Conservation (phyloP, 2,888 invertebrate species). For the Branchipolynoe longqiensis region DNA sequence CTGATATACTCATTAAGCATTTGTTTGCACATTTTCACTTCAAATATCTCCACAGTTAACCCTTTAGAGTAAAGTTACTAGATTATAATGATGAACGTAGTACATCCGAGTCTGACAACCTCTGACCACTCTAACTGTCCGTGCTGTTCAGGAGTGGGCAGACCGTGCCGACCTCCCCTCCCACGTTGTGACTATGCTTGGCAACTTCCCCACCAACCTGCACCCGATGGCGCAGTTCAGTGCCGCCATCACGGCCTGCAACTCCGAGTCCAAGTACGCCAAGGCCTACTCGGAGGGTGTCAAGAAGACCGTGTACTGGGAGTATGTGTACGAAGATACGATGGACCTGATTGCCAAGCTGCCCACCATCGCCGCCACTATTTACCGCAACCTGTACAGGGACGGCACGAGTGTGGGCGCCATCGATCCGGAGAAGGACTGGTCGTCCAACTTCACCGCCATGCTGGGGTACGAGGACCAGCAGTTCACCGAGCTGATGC, state of each 20-base stretch:
- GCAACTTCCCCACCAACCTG: conserved; percentile 92
- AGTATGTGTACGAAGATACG: conserved; percentile 94
- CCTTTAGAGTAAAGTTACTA: too few relatives aligned
- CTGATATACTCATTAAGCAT: too few relatives aligned
- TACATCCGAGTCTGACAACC: too few relatives aligned
- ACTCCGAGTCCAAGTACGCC: conserved; percentile 95
- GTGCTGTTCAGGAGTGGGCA: conserved; percentile 91
- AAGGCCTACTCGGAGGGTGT: conserved; percentile 94
- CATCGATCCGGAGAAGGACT: conserved; percentile 94
- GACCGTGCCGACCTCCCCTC: conserved; percentile 92
- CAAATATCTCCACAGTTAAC: too few relatives aligned
- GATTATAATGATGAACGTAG: too few relatives aligned
- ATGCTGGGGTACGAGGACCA: conserved; percentile 93
- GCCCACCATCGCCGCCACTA: conserved; percentile 95
- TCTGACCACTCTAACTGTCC: too few relatives aligned
- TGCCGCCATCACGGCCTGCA: conserved; percentile 93
- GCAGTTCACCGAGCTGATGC: conserved; percentile 93
- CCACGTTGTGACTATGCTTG: conserved; percentile 95
- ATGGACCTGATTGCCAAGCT: conserved; percentile 97
- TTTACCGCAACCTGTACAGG: conserved; percentile 91
- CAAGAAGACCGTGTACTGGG: conserved; percentile 95
- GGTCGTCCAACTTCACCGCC: conserved; percentile 93
- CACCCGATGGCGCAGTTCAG: conserved; percentile 98
- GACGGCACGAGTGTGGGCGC: conserved; percentile 93
- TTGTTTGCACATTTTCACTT: too few relatives aligned